Percentiles rank a stretch among this genome's conserved stretches.
These are phyloP conservation scores for Octodon degus DNA, from an alignment of 2,113 vertebrate genomes.

Conservation along the genomic window DNA sequence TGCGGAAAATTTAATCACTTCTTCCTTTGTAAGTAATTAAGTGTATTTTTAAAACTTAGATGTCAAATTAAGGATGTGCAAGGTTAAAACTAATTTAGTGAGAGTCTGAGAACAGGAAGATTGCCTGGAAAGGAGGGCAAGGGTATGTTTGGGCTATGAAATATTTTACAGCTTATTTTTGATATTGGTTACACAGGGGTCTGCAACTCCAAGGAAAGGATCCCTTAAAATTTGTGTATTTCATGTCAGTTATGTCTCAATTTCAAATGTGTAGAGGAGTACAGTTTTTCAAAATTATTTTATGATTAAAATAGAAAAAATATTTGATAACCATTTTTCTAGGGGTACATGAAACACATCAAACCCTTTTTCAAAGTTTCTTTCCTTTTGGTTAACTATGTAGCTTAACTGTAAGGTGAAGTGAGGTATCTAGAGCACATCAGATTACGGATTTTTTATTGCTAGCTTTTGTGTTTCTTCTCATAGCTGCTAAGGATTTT, in stretches of 20 bases:
- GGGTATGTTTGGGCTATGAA: neutral
- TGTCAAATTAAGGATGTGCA: slow-evolving; percentile 24
- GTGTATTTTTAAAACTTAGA: neutral
- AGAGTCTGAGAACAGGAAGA: neutral
- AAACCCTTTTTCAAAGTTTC: slow-evolving; percentile 47
- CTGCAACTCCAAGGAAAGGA: neutral
- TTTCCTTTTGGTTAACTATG: slow-evolving; percentile 30
- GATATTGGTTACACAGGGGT: neutral
- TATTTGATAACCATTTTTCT: slow-evolving; percentile 6
- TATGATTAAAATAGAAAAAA: slow-evolving; percentile 27
- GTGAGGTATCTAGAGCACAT: neutral
- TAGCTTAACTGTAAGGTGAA: slow-evolving; percentile 41
- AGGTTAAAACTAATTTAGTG: slow-evolving; percentile 14
- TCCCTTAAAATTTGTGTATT: neutral
- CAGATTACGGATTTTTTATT: neutral
- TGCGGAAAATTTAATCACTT: slow-evolving; percentile 6
- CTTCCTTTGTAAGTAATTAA: slow-evolving; percentile 11
- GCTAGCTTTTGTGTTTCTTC: slow-evolving; percentile 56
- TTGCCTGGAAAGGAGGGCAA: neutral
- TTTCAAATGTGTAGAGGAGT: slow-evolving; percentile 34
- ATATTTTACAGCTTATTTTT: slow-evolving; percentile 25
- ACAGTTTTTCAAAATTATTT: slow-evolving; percentile 14
- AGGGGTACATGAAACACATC: neutral
- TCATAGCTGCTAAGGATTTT: neutral
- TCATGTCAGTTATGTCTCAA: neutral